Percentiles rank a stretch among this genome's conserved stretches.
These are phyloP conservation scores for Entomyzon cyanotis DNA, from an alignment of 2,113 vertebrate genomes.

Conservation along the genomic window DNA sequence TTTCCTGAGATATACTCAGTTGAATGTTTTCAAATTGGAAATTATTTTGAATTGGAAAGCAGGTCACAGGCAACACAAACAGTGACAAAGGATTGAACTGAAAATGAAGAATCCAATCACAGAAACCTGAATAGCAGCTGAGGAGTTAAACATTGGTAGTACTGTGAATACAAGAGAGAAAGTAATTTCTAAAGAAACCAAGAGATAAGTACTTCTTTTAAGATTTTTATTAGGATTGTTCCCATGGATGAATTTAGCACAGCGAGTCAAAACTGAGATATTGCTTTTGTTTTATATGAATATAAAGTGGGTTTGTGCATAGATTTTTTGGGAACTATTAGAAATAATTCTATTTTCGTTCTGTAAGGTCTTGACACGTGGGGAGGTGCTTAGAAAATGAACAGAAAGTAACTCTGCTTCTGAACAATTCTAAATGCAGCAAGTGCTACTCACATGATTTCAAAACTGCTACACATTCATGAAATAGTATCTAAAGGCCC, in stretches of 20 bases:
- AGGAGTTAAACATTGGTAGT: background rate
- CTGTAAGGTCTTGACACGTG: background rate
- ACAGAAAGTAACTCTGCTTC: background rate
- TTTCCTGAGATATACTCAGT: background rate
- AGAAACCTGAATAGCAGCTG: background rate
- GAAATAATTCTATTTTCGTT: background rate
- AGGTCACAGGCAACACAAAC: background rate
- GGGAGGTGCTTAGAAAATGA: background rate
- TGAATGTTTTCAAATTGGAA: background rate
- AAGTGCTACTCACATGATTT: background rate
- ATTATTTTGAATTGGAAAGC: background rate
- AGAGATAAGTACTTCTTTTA: background rate
- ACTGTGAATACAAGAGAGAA: background rate
- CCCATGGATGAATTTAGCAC: background rate
- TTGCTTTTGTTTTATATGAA: slow-evolving; percentile 9
- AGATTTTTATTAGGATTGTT: slow-evolving; percentile 29
- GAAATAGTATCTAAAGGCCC: background rate
- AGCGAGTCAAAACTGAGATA: background rate
- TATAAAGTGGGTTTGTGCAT: background rate
- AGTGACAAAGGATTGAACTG: background rate
- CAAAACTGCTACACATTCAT: background rate
- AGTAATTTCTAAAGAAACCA: background rate
- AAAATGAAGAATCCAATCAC: background rate
- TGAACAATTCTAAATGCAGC: background rate
- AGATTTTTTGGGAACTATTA: background rate